Evolutionary conservation across 92 coral and sea anemone genomes (phyloP).

Genomic region (Scolanthus callimorphus): DNA sequence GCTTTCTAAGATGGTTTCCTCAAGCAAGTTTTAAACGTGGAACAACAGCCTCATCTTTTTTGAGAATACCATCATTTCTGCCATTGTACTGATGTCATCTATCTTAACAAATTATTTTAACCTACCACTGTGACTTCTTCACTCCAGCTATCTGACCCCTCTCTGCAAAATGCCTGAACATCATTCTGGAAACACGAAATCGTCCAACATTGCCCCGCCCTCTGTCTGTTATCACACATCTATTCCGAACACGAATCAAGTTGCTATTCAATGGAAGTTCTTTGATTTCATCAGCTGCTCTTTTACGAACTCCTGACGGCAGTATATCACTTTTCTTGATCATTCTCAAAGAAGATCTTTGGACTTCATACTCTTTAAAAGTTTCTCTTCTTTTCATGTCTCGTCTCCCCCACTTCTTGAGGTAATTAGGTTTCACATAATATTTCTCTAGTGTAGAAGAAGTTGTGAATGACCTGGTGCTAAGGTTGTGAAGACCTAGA

Average conservation of each 20-base stretch:
- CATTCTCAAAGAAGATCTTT: constrained; percentile 77
- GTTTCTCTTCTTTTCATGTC: constrained; percentile 83
- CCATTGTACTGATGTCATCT: no score
- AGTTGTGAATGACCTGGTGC: constrained; percentile 56
- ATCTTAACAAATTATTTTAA: no score
- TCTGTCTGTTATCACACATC: constrained; percentile 96
- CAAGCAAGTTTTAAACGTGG: no score
- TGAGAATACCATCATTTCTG: no score
- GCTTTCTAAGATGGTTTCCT: no score
- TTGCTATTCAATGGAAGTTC: constrained; percentile 83
- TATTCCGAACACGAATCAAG: constrained; percentile 73
- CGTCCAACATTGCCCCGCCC: constrained; percentile 93
- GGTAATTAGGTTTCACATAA: constrained; percentile 90
- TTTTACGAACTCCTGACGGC: constrained; percentile 79
- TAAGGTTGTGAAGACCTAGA: background rate
- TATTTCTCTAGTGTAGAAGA: constrained; percentile 64
- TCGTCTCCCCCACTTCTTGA: constrained; percentile 95
- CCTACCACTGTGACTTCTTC: constrained; percentile 94
- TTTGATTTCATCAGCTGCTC: constrained; percentile 82
- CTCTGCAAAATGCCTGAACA: constrained; percentile 95
- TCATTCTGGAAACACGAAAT: constrained; percentile 86
- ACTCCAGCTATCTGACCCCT: constrained; percentile 87
- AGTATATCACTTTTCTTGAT: constrained; percentile 94
- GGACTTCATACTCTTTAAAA: constrained; percentile 78
- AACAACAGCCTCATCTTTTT: no score